Evolutionary conservation across 2,797 vertebrate genomes (phyloP).

Genomic region (Eurystomus glaucurus): DNA sequence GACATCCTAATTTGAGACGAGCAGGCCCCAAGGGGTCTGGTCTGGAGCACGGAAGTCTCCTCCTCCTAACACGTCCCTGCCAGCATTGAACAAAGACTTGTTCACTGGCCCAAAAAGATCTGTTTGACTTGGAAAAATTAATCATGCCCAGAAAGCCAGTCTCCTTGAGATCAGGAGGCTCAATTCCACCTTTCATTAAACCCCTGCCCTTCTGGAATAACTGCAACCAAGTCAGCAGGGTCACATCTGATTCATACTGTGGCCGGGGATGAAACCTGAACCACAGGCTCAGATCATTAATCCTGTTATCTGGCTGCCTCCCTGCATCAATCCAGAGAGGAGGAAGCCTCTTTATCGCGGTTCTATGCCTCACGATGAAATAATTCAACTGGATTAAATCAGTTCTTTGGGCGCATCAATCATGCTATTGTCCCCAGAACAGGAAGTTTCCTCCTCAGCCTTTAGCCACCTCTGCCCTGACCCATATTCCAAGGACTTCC

Average conservation of each 20-base stretch:
- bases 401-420: slow-evolving; percentile 57
- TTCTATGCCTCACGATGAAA: slow-evolving; percentile 58
- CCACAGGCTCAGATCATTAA: slow-evolving; percentile 39
- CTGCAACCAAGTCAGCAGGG: slow-evolving; percentile 50
- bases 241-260: slow-evolving; percentile 56
- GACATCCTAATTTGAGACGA: neutral
- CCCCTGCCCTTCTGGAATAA: slow-evolving; percentile 49
- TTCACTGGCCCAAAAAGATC: slow-evolving; percentile 56
- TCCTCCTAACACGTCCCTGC: slow-evolving; percentile 21
- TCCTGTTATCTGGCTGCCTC: slow-evolving; percentile 75
- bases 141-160: slow-evolving; percentile 28
- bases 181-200: slow-evolving; percentile 65
- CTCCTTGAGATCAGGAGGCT: slow-evolving; percentile 55
- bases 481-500: slow-evolving; percentile 63
- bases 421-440: slow-evolving; percentile 56
- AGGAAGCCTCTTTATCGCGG: slow-evolving; percentile 60
- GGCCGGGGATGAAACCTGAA: slow-evolving; percentile 61
- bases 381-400: slow-evolving; percentile 73
- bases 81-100: slow-evolving; percentile 43
- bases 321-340: slow-evolving; percentile 55
- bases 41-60: neutral
- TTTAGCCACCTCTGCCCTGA: slow-evolving; percentile 57
- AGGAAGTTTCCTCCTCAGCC: slow-evolving; percentile 70
- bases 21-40: neutral
- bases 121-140: slow-evolving; percentile 60